These are phyloP conservation scores for Macquaria australasica DNA, from an alignment of 2,113 vertebrate genomes.

Conservation along the genomic window DNA sequence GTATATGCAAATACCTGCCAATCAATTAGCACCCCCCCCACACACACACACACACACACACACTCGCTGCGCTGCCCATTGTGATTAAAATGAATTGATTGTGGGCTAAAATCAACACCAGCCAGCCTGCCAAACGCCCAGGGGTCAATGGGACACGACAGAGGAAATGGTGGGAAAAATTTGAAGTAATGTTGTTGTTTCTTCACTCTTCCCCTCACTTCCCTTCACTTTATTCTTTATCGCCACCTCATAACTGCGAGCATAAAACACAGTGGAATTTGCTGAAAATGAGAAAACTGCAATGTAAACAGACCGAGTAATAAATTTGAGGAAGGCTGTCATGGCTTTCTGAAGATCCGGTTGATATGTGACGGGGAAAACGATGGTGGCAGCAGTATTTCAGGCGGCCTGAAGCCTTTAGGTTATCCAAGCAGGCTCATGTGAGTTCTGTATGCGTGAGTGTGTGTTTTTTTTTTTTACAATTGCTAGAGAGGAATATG, in stretches of 20 bases:
- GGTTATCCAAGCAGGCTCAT: slow-evolving; percentile 20
- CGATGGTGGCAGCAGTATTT: slow-evolving; percentile 54
- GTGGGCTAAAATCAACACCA: slow-evolving; percentile 79
- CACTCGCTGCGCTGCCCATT: slow-evolving; percentile 65
- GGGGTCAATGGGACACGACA: slow-evolving; percentile 72
- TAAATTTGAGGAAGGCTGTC: slow-evolving; percentile 58
- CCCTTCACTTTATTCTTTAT: slow-evolving; percentile 54
- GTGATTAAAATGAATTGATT: slow-evolving; percentile 88
- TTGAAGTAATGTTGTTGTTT: slow-evolving; percentile 44
- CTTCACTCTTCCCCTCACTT: slow-evolving; percentile 3
- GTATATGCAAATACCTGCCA: slow-evolving; percentile 89
- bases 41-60: too few relatives aligned
- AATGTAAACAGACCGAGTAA: slow-evolving; percentile 65
- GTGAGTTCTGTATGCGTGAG: background rate
- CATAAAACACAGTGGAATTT: slow-evolving; percentile 53
- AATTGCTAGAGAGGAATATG: background rate
- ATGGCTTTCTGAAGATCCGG: slow-evolving; percentile 55
- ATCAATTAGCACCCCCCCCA: slow-evolving; percentile 81
- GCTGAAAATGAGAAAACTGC: slow-evolving; percentile 68
- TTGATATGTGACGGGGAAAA: slow-evolving; percentile 64
- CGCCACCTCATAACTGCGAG: slow-evolving; percentile 42
- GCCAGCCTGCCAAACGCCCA: slow-evolving; percentile 67
- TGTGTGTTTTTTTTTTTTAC: background rate
- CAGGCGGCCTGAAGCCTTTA: slow-evolving; percentile 16
- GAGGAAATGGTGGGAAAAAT: slow-evolving; percentile 16